These are phyloP conservation scores for Mythimna vitellina DNA, from an alignment of 2,888 invertebrate genomes.

Conservation along the genomic window DNA sequence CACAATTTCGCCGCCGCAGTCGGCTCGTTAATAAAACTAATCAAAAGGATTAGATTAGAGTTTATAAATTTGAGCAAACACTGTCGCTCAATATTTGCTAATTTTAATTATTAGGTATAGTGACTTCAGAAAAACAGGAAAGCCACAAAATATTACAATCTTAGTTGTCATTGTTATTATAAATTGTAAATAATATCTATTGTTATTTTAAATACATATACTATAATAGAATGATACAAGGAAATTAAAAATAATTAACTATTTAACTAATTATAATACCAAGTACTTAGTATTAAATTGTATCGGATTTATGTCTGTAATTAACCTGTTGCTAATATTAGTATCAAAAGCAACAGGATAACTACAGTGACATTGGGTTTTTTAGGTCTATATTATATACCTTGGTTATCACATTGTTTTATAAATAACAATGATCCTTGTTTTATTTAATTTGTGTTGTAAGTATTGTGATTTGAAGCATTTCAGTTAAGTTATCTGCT, in stretches of 20 bases:
- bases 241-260: slow-evolving; percentile 4
- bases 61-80: too few species aligned
- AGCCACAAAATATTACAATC: not conserved
- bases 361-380: too few species aligned
- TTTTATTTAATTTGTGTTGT: too few species aligned
- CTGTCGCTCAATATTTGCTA: too few species aligned
- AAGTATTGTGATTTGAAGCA: too few species aligned
- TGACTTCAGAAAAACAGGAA: not conserved
- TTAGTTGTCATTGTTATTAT: not conserved
- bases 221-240: not conserved
- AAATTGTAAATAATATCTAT: not conserved
- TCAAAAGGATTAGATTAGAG: too few species aligned
- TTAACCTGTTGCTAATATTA: not conserved
- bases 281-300: not conserved
- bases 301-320: not conserved
- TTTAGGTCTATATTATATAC: too few species aligned
- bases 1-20: too few species aligned
- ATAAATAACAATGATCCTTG: not conserved
- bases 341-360: too few species aligned
- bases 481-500: too few species aligned
- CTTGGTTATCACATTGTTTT: not conserved
- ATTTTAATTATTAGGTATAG: not conserved
- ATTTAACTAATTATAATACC: not conserved
- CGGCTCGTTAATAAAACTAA: too few species aligned
- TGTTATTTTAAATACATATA: slow-evolving; percentile 3